These are phyloP conservation scores for Enteromius fasciolatus DNA, from an alignment of 2,797 vertebrate species.

Conservation along the genomic window DNA sequence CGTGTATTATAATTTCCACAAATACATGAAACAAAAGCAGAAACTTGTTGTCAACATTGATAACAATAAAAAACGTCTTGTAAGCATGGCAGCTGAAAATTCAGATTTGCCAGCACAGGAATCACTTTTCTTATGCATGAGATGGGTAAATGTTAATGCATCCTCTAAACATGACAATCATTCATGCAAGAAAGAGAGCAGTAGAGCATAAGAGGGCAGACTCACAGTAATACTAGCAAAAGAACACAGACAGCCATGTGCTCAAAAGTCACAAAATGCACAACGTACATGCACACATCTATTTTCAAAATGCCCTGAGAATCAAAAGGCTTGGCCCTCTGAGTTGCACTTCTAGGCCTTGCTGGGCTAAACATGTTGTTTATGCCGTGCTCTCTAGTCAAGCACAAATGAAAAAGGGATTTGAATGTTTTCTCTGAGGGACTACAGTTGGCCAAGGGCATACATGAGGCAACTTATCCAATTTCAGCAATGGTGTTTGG, in stretches of 20 bases:
- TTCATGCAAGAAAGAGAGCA: conserved; percentile 27
- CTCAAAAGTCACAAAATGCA: background rate
- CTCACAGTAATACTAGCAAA: conserved; percentile 2
- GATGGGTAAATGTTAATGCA: conserved; percentile 4
- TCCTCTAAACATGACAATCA: background rate
- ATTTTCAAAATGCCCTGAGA: conserved; percentile 5
- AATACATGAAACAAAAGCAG: background rate
- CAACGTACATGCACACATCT: background rate
- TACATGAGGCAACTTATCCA: conserved; percentile 18
- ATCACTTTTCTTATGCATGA: background rate
- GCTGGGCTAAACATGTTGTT: conserved; percentile 1
- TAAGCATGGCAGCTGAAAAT: background rate
- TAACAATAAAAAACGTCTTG: background rate
- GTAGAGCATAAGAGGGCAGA: conserved; percentile 19
- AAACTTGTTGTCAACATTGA: background rate
- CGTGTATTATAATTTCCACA: background rate
- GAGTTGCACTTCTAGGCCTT: conserved; percentile 9
- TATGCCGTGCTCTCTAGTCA: conserved; percentile 12
- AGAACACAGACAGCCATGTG: background rate
- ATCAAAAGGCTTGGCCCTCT: conserved; percentile 6
- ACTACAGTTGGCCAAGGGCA: conserved; percentile 3
- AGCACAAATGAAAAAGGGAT: conserved; percentile 27
- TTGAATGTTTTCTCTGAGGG: conserved; percentile 27
- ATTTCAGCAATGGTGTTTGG: background rate
- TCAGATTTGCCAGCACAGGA: background rate